Evolutionary conservation across 2,113 vertebrate genomes (phyloP).

Genomic region (Dasyurus viverrinus): DNA sequence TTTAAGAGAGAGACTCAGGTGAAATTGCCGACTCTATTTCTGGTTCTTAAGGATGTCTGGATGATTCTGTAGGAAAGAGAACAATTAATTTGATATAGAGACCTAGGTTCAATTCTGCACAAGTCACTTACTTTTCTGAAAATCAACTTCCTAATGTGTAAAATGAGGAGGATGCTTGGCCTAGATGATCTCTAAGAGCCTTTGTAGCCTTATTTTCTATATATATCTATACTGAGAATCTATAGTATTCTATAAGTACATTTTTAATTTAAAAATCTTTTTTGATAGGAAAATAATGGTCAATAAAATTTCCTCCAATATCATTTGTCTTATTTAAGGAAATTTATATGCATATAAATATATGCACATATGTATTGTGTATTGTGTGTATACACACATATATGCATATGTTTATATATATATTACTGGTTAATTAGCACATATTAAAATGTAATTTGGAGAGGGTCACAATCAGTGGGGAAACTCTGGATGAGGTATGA

Average conservation of each 20-base stretch:
- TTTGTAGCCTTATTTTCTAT: neutral
- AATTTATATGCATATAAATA: neutral
- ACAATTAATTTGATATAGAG: neutral
- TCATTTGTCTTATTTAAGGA: neutral
- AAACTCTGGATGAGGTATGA: no score
- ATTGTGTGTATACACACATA: no score
- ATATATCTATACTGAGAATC: neutral
- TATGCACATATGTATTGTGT: no score
- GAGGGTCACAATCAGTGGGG: no score
- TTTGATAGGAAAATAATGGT: neutral
- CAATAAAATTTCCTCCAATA: neutral
- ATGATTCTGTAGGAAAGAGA: neutral
- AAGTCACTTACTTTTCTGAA: neutral
- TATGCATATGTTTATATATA: neutral
- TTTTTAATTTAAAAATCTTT: neutral
- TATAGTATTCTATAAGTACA: neutral
- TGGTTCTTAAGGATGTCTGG: neutral
- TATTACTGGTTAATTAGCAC: neutral
- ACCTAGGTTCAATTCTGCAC: neutral
- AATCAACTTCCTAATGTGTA: neutral
- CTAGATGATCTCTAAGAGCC: neutral
- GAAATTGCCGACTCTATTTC: conserved; percentile 6
- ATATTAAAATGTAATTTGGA: neutral
- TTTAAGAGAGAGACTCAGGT: neutral
- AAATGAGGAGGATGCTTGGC: neutral